These are phyloP conservation scores for Atethmia centrago DNA, from an alignment of 2,888 invertebrate species.

Conservation along the genomic window DNA sequence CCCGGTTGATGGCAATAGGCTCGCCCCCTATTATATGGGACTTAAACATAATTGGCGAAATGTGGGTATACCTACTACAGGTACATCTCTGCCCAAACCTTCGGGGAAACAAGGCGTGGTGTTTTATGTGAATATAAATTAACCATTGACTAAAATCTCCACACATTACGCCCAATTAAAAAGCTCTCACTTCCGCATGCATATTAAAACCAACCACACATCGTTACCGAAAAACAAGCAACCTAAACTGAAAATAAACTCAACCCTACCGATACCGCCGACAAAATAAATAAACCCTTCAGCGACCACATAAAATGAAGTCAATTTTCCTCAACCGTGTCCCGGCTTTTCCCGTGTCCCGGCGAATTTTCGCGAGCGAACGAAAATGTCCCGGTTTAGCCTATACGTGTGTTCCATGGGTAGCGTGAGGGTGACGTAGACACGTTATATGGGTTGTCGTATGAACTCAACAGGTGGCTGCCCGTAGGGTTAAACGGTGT, in stretches of 20 bases:
- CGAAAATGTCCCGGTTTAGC: conserved; percentile 65
- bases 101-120: no score
- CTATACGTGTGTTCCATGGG: conserved; percentile 69
- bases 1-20: no score
- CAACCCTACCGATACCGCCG: conserved; percentile 73
- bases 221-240: conserved; percentile 28
- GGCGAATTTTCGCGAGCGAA: conserved; percentile 62
- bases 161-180: background rate
- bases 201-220: conserved; percentile 34
- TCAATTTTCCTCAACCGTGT: conserved; percentile 83
- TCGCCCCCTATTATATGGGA: no score
- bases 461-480: conserved; percentile 88
- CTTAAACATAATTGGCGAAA: no score
- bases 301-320: conserved; percentile 78
- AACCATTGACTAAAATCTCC: no score
- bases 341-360: conserved; percentile 71
- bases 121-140: no score
- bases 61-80: no score
- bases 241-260: conserved; percentile 60
- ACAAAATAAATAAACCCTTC: conserved; percentile 83
- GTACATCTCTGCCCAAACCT: no score
- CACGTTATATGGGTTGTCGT: conserved; percentile 81
- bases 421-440: conserved; percentile 74
- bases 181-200: background rate
- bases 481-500: conserved; percentile 89